A percentile compares a stretch with the other conserved stretches of the same genome.
phyloP scores from a whole-genome alignment of 2,888 invertebrate species.

The Caenorhabditis macrosperma region DNA sequence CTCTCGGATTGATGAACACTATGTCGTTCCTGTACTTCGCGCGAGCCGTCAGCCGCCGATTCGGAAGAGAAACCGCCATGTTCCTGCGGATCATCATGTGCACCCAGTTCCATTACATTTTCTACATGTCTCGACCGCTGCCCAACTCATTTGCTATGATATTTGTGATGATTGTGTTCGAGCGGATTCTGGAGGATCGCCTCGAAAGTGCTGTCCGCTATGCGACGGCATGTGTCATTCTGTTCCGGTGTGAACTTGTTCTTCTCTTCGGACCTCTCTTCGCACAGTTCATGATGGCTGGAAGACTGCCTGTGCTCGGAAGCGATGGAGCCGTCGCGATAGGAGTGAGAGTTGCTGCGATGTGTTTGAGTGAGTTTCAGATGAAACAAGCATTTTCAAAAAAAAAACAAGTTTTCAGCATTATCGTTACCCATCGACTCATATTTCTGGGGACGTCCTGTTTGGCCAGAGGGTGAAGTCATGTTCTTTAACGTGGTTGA shows the following conservation, averaged over 20 bases:
- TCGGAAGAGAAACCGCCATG: constrained; percentile 86
- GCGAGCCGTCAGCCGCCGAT: constrained; percentile 86
- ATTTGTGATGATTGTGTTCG: constrained; percentile 89
- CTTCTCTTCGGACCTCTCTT: constrained; percentile 88
- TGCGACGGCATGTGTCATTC: constrained; percentile 72
- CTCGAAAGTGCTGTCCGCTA: constrained; percentile 85
- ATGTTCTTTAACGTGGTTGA: constrained; percentile 94
- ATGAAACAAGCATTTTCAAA: constrained; percentile 77
- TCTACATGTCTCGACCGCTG: constrained; percentile 93
- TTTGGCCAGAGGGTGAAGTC: constrained; percentile 99
- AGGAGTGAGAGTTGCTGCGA: constrained; percentile 80
- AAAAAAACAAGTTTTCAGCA: constrained; percentile 83
- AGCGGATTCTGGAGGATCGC: constrained; percentile 88
- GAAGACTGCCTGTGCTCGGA: constrained; percentile 84
- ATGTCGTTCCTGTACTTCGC: constrained; percentile 87
- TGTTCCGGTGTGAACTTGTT: constrained; percentile 87
- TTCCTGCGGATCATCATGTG: constrained; percentile 84
- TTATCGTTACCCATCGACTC: constrained; percentile 91
- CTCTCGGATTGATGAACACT: constrained; percentile 88
- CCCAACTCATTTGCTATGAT: constrained; percentile 96
- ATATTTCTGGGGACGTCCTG: constrained; percentile 89
- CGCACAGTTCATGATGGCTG: constrained; percentile 87
- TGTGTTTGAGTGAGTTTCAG: constrained; percentile 85
- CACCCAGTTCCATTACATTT: constrained; percentile 98
- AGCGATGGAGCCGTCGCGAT: constrained; percentile 75